Percentiles rank a stretch among this genome's conserved stretches.
Conservation (phyloP, 1,140 invertebrate genomes). For the Mya arenaria region DNA sequence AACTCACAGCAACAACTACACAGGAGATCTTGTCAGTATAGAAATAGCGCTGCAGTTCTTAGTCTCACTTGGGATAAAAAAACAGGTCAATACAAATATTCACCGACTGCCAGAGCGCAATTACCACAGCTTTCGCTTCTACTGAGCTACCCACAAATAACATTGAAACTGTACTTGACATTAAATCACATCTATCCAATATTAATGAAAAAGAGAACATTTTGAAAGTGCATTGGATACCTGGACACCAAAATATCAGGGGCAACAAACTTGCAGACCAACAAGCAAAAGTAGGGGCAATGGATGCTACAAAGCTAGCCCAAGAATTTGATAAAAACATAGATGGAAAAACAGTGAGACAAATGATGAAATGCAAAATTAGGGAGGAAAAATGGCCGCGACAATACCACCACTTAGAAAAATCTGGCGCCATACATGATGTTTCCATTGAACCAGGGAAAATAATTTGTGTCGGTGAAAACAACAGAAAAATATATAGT, state of each 20-base stretch:
- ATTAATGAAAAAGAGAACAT: not conserved
- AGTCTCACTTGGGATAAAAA: not conserved
- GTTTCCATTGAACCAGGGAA: too few relatives aligned
- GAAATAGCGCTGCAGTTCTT: constrained; percentile 7
- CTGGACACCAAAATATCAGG: not conserved
- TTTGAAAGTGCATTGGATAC: not conserved
- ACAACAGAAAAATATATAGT: too few relatives aligned
- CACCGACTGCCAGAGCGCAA: constrained; percentile 19
- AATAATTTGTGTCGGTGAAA: too few relatives aligned
- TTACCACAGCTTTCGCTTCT: not conserved
- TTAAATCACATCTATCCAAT: not conserved
- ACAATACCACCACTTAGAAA: too few relatives aligned
- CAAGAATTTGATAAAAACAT: not conserved
- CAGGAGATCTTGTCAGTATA: not conserved
- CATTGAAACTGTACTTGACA: constrained; percentile 2
- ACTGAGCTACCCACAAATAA: constrained; percentile 4
- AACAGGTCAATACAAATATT: too few relatives aligned
- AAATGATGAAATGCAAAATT: too few relatives aligned
- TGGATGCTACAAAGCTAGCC: not conserved
- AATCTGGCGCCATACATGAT: too few relatives aligned
- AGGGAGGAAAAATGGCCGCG: too few relatives aligned
- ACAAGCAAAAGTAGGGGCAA: not conserved
- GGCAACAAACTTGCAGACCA: not conserved
- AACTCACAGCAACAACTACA: not conserved
- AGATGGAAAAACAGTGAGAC: not conserved